phyloP scores from a whole-genome alignment of 1,140 invertebrate genomes.

The Caenorhabditis inopinata region DNA sequence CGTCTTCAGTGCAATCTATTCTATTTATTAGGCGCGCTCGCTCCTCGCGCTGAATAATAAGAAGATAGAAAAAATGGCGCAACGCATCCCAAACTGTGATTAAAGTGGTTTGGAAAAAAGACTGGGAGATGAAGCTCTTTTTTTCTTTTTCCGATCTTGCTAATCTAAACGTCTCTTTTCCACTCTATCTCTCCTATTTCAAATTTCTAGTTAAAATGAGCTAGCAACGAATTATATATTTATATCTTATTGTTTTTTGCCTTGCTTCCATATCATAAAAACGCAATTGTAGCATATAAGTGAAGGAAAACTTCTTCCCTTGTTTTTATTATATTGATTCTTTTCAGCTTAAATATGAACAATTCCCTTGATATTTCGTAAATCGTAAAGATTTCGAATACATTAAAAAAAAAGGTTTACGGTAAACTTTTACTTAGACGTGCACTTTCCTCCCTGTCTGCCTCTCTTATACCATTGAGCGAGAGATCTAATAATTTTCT shows the following conservation, averaged over 20 bases:
- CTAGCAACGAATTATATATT: neutral
- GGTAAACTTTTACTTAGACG: neutral
- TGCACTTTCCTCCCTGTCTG: neutral
- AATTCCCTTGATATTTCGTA: too few relatives aligned
- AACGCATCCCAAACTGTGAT: neutral
- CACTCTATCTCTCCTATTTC: neutral
- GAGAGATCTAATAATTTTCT: neutral
- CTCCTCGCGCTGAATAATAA: neutral
- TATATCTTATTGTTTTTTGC: neutral
- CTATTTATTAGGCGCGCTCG: neutral
- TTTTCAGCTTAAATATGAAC: too few relatives aligned
- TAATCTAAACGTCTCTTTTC: constrained; percentile 12
- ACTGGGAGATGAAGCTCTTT: neutral
- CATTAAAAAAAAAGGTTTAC: neutral
- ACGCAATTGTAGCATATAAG: too few relatives aligned
- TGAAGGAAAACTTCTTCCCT: too few relatives aligned
- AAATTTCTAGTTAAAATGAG: neutral
- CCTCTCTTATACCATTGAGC: neutral
- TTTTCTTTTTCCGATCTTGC: constrained; percentile 12
- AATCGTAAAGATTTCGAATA: too few relatives aligned
- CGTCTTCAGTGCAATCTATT: neutral
- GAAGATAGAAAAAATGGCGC: neutral
- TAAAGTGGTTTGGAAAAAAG: constrained; percentile 21
- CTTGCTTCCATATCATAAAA: too few relatives aligned
- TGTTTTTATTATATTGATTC: too few relatives aligned